Evolutionary conservation across 2,888 invertebrate species (phyloP), one percentile per base, ranked within the genome.

Genomic region (Orchesella flavescens): DNA sequence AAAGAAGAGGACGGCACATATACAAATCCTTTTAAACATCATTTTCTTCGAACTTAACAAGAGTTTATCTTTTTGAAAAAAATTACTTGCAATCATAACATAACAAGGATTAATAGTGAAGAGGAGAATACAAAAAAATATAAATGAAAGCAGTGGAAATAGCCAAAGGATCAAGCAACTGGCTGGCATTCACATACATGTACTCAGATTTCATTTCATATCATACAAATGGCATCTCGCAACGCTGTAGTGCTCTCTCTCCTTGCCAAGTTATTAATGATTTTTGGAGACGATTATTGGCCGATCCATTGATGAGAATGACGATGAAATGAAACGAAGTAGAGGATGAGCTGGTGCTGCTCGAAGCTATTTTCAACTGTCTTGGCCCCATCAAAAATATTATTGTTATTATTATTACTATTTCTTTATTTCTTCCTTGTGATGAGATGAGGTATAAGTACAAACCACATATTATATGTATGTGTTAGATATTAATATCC

Each of bases 191-290:
- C 34, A 34, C 34, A 46, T 46, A 53, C n/a, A 53, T 53, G 53
- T 53, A 13, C n/a, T 5, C 53, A 53, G 17, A 19, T 57, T 19
- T 3, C 19, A 57, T 17, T 3, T 19, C 57, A 21, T n/a, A 17
- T 19, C 17, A 19, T 1, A 57, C 17, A n/a, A 4, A 1, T 10
- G 4, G 3, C 63, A 24, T 24, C 44, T 12, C n/a, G n/a, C 49
- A 49, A 49, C 44, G 5, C 46, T 66, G n/a, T n/a, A n/a, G n/a
- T n/a, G n/a, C n/a, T n/a, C n/a, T n/a, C n/a, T n/a, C n/a, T n/a
- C n/a, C 69, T 69, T 55, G 69, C 69, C 59, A 77, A 77, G 69
- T 69, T 69, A 77, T 77, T 77, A 77, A 77, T 77, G 77, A 69
- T 77, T 69, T 69, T 77, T 68, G 61, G 69, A 77, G 77, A 76